Evolutionary conservation across 1,140 invertebrate genomes (phyloP).

Genomic region (Cyclina sinensis): DNA sequence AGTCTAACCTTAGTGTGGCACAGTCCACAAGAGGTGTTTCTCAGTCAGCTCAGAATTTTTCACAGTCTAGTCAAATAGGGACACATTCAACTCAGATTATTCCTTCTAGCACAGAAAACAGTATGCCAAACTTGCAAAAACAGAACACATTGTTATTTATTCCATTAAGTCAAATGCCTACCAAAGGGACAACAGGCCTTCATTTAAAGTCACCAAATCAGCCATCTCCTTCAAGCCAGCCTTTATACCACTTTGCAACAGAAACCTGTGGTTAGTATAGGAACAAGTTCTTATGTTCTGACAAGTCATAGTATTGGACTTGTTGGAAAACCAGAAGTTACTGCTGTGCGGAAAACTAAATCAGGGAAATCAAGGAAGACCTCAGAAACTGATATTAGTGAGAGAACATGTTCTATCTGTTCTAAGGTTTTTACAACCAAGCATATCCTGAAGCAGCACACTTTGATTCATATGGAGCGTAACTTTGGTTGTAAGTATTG

Average conservation of each 20-base stretch:
- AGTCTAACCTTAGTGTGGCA: not conserved
- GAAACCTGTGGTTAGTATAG: slow-evolving; percentile 47
- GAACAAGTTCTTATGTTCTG: slow-evolving; percentile 18
- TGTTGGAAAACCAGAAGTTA: slow-evolving; percentile 12
- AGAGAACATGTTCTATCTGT: slow-evolving; percentile 63
- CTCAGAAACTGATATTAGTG: slow-evolving; percentile 33
- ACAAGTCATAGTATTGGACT: slow-evolving; percentile 42
- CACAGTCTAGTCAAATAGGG: not conserved
- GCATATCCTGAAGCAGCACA: slow-evolving; percentile 65
- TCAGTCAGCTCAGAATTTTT: not conserved
- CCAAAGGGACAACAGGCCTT: not conserved
- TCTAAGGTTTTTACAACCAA: slow-evolving; percentile 59
- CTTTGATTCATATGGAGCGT: slow-evolving; percentile 58
- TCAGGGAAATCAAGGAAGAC: slow-evolving; percentile 15
- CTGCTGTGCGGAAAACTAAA: not conserved
- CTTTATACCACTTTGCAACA: not conserved
- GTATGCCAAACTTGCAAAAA: not conserved
- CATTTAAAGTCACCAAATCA: slow-evolving; percentile 18
- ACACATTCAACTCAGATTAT: not conserved
- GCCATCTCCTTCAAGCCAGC: not conserved
- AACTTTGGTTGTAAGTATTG: slow-evolving; percentile 68
- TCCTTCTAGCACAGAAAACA: not conserved
- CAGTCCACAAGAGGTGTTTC: not conserved
- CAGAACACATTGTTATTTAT: slow-evolving; percentile 41
- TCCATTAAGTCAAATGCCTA: slow-evolving; percentile 25